Conservation (phyloP, 2,888 invertebrate species). For the Fragum fragum region DNA sequence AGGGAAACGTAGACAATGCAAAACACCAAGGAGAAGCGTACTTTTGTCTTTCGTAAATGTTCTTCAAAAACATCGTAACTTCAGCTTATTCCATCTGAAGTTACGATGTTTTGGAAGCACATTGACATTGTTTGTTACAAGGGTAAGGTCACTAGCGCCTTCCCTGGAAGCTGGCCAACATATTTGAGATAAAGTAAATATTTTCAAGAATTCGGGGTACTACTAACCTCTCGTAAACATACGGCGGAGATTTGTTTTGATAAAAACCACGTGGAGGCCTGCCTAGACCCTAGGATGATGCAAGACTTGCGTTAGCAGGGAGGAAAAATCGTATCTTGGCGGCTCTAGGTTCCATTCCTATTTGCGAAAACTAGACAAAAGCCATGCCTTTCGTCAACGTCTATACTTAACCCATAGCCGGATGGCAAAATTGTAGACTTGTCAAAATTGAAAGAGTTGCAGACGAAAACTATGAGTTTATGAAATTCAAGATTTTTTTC, state of each 20-base stretch:
- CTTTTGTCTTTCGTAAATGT: no score
- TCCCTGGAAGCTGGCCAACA: constrained; percentile 6
- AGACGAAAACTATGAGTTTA: no score
- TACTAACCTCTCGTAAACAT: constrained; percentile 14
- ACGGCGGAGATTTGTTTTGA: constrained; percentile 14
- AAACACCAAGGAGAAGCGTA: no score
- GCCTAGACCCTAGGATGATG: not conserved
- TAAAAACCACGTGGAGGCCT: constrained; percentile 9
- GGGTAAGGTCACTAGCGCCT: not conserved
- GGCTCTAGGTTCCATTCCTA: no score
- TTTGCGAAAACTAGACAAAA: no score
- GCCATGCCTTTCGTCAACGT: no score
- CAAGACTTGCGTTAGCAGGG: constrained; percentile 19
- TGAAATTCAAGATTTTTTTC: no score
- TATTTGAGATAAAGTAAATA: constrained; percentile 14
- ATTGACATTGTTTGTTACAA: not conserved
- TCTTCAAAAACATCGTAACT: not conserved
- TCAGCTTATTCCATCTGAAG: not conserved
- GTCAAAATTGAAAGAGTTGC: no score
- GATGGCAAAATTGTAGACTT: no score
- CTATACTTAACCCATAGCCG: no score
- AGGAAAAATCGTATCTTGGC: not conserved
- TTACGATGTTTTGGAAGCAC: not conserved
- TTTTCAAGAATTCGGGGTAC: not conserved
- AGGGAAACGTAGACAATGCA: no score